Conservation (phyloP, 2,888 invertebrate species). For the Campoplex nolae region DNA sequence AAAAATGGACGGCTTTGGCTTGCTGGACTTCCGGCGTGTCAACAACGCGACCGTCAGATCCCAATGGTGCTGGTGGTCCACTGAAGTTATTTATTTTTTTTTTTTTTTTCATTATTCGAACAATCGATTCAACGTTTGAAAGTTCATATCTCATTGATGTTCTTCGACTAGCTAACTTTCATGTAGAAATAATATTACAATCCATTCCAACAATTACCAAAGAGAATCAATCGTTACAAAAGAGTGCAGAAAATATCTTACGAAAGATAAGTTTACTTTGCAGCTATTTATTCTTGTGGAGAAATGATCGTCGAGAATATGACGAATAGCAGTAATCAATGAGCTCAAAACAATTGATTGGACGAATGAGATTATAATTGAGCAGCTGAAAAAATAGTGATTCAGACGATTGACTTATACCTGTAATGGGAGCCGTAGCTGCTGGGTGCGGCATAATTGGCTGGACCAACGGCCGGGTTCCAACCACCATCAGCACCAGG, state of each 20-base stretch:
- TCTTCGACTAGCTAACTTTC: background rate
- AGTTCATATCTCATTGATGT: background rate
- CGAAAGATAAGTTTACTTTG: background rate
- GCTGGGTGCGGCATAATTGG: slow-evolving; percentile 75
- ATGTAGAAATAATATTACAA: background rate
- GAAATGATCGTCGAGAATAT: background rate
- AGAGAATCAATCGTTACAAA: background rate
- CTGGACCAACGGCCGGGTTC: slow-evolving; percentile 69
- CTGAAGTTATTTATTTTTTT: slow-evolving; percentile 66
- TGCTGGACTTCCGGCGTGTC: slow-evolving; percentile 84
- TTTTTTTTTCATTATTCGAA: slow-evolving; percentile 18
- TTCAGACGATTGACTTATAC: slow-evolving; percentile 33
- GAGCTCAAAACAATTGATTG: background rate
- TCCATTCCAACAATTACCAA: background rate
- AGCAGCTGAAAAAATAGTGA: background rate
- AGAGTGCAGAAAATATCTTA: background rate
- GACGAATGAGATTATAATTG: background rate
- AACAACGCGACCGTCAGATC: slow-evolving; percentile 82
- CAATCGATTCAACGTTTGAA: background rate
- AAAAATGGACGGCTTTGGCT: slow-evolving; percentile 83
- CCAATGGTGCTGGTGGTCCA: slow-evolving; percentile 83
- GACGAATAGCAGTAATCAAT: background rate
- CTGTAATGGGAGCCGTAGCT: slow-evolving; percentile 71
- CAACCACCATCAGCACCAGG: slow-evolving; percentile 73
- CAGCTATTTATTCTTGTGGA: background rate